Conservation (phyloP, 1,140 invertebrate genomes). For the Helicoverpa armigera region DNA sequence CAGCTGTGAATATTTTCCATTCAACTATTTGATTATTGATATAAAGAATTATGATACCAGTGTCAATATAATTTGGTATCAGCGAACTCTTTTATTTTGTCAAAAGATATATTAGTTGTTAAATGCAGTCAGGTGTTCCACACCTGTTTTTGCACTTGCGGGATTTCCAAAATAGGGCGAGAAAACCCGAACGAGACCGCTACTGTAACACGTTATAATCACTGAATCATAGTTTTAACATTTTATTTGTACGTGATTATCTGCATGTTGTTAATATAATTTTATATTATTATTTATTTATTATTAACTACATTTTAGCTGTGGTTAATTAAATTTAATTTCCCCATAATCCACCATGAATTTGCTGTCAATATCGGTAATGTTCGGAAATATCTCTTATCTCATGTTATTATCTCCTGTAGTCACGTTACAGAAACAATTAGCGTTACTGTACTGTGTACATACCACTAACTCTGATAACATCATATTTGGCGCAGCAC, state of each 20-base stretch:
- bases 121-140: neutral
- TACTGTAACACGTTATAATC: neutral
- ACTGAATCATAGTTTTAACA: neutral
- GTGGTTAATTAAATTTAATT: conserved; percentile 10
- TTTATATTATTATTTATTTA: neutral
- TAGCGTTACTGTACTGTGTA: neutral
- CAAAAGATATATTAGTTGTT: no score
- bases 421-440: neutral
- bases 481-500: neutral
- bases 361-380: neutral
- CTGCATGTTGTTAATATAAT: neutral
- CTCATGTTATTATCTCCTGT: neutral
- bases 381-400: neutral
- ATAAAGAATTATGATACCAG: no score
- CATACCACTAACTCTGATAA: neutral
- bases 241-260: neutral
- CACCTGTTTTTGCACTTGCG: neutral
- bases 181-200: neutral
- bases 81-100: no score
- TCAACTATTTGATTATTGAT: no score
- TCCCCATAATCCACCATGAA: neutral
- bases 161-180: neutral
- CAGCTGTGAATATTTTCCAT: no score
- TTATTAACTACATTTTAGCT: neutral
- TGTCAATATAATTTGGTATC: no score